Conservation (phyloP, 2,888 invertebrate genomes). For the Apodemia duryi region DNA sequence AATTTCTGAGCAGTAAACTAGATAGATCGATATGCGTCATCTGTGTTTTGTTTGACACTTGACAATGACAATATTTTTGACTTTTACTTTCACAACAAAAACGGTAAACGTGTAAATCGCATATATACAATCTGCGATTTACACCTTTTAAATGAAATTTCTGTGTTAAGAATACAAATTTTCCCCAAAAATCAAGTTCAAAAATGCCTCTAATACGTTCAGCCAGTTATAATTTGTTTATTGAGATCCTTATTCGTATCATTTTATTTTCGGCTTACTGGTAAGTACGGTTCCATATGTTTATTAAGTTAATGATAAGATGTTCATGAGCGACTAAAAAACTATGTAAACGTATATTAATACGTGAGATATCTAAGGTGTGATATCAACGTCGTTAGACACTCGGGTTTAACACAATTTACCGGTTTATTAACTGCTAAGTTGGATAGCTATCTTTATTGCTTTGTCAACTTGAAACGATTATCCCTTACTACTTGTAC, state of each 20-base stretch:
- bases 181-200: constrained; percentile 17
- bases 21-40: not conserved
- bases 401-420: no score
- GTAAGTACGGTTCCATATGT: constrained; percentile 65
- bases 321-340: not conserved
- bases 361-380: no score
- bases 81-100: constrained; percentile 3
- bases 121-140: not conserved
- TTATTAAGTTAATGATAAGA: constrained; percentile 7
- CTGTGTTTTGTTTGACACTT: constrained; percentile 1
- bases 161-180: constrained; percentile 20
- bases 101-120: constrained; percentile 4
- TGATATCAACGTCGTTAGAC: no score
- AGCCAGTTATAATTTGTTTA: constrained; percentile 61
- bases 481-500: no score
- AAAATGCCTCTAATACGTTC: constrained; percentile 70
- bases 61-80: not conserved
- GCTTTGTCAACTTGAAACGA: no score
- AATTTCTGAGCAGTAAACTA: not conserved
- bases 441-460: no score
- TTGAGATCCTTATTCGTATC: constrained; percentile 74
- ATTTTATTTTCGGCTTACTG: constrained; percentile 70
- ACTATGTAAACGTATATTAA: not conserved
- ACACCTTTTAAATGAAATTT: not conserved
- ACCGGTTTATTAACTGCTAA: no score